Evolutionary conservation across 92 coral and sea anemone genomes (phyloP).

Genomic region (Zoanthus sansibaricus): DNA sequence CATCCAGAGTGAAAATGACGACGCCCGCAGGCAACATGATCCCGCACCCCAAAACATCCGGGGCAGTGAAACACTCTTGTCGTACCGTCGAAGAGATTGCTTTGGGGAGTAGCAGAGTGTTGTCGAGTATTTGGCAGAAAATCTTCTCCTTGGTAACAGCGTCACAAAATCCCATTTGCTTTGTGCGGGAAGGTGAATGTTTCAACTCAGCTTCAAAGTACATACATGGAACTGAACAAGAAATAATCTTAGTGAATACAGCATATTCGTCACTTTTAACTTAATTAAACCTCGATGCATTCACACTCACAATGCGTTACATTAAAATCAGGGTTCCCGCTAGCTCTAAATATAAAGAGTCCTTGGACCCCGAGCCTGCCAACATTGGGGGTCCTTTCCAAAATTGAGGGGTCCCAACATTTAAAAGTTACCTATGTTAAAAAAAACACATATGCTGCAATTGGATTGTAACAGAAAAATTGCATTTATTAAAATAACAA

Average conservation of each 20-base stretch:
- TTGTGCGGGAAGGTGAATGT: slow-evolving; percentile 77
- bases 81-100: slow-evolving; percentile 65
- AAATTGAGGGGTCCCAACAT: no score
- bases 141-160: slow-evolving; percentile 75
- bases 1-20: slow-evolving; percentile 92
- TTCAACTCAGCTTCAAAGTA: slow-evolving; percentile 95
- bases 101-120: slow-evolving; percentile 81
- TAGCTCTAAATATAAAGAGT: no score
- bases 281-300: no score
- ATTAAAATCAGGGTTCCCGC: no score
- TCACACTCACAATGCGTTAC: no score
- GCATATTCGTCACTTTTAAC: not conserved
- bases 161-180: slow-evolving; percentile 85
- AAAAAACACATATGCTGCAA: no score
- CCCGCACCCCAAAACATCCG: slow-evolving; percentile 98
- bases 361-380: no score
- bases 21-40: slow-evolving; percentile 89
- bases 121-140: slow-evolving; percentile 87
- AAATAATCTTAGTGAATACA: not conserved
- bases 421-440: no score
- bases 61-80: slow-evolving; percentile 76
- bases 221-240: slow-evolving; percentile 74
- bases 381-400: no score
- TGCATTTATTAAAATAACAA: no score
- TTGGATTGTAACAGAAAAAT: no score